These are phyloP conservation scores for Oplegnathus fasciatus DNA, from an alignment of 2,113 vertebrate species.

Conservation along the genomic window DNA sequence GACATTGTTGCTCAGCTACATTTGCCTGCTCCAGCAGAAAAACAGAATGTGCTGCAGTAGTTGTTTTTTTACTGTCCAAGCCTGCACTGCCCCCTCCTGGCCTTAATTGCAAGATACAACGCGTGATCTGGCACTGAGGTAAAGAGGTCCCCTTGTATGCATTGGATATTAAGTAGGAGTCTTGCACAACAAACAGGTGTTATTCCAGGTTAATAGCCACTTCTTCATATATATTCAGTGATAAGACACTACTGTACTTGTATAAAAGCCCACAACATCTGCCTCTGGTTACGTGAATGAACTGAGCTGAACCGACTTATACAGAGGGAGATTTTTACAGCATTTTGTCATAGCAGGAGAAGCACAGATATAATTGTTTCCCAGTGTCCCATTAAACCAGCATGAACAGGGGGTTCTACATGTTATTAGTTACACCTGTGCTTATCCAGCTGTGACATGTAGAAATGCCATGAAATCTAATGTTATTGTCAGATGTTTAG, in stretches of 20 bases:
- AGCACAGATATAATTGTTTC: neutral
- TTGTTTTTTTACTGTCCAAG: neutral
- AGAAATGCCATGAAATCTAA: neutral
- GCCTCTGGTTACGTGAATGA: neutral
- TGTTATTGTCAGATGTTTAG: neutral
- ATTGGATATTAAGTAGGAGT: neutral
- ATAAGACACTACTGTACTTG: neutral
- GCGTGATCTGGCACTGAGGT: neutral
- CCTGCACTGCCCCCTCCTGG: constrained; percentile 26
- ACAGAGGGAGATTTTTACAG: neutral
- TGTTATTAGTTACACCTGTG: too few relatives aligned
- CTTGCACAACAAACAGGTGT: constrained; percentile 8
- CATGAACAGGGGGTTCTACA: neutral
- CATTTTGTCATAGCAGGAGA: neutral
- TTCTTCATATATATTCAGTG: neutral
- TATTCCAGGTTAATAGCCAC: neutral
- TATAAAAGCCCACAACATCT: neutral
- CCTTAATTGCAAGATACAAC: neutral
- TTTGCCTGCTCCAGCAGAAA: neutral
- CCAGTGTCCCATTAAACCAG: neutral
- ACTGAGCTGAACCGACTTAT: neutral
- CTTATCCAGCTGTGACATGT: neutral
- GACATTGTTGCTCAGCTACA: constrained; percentile 1
- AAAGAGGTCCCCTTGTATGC: neutral
- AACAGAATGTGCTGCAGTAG: constrained; percentile 1